phyloP scores from a whole-genome alignment of 2,888 invertebrate species.

The Cordilura impudica region DNA sequence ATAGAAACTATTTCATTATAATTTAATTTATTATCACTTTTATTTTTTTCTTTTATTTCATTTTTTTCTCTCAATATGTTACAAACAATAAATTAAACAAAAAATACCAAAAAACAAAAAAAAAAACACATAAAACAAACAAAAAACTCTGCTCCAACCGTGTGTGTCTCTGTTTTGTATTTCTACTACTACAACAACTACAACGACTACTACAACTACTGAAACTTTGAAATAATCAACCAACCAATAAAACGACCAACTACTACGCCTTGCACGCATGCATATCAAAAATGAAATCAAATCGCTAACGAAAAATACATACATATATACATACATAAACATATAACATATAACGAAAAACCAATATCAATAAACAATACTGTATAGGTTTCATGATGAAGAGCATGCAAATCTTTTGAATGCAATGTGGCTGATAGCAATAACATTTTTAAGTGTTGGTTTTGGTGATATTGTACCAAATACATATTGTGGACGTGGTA shows the following conservation, averaged over 20 bases:
- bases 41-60: slow-evolving; percentile 53
- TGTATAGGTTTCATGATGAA: slow-evolving; percentile 95
- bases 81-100: slow-evolving; percentile 26
- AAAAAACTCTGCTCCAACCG: slow-evolving; percentile 51
- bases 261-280: background rate
- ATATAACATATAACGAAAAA: background rate
- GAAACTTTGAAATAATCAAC: slow-evolving; percentile 28
- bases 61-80: slow-evolving; percentile 37
- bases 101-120: slow-evolving; percentile 19
- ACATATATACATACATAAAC: too few species aligned
- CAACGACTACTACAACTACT: background rate
- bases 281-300: background rate
- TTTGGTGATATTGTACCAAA: slow-evolving; percentile 99
- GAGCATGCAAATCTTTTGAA: slow-evolving; percentile 99
- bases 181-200: slow-evolving; percentile 39
- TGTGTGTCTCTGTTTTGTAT: slow-evolving; percentile 60
- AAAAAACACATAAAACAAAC: slow-evolving; percentile 4
- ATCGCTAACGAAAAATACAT: background rate
- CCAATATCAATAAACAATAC: background rate
- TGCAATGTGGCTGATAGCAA: slow-evolving; percentile 99
- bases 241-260: slow-evolving; percentile 30
- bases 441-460: slow-evolving; percentile 99
- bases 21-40: slow-evolving; percentile 50
- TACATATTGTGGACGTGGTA: slow-evolving; percentile 99
- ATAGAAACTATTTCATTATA: slow-evolving; percentile 30